Percentiles rank a stretch among this genome's conserved stretches.
Evolutionary conservation across 1,140 invertebrate species (phyloP).

Genomic region (Elymnias hypermnestra): DNA sequence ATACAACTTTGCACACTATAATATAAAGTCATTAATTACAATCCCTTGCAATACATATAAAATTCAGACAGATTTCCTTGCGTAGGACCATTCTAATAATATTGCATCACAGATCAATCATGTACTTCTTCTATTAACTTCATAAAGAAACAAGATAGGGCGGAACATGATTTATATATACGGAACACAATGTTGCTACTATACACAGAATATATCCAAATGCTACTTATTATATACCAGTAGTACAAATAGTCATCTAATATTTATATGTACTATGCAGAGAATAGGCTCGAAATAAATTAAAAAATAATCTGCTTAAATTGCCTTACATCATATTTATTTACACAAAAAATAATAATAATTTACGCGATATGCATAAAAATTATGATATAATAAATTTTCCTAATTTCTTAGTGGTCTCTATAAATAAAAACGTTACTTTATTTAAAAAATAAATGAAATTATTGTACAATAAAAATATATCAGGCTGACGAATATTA

Average conservation of each 20-base stretch:
- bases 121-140: slow-evolving; percentile 66
- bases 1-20: slow-evolving; percentile 32
- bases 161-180: slow-evolving; percentile 38
- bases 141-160: slow-evolving; percentile 51
- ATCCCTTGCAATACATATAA: slow-evolving; percentile 36
- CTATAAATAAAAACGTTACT: slow-evolving; percentile 65
- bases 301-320: slow-evolving; percentile 56
- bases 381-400: slow-evolving; percentile 55
- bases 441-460: slow-evolving; percentile 48
- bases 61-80: slow-evolving; percentile 38
- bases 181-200: slow-evolving; percentile 39
- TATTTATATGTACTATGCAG: slow-evolving; percentile 26
- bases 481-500: slow-evolving; percentile 48
- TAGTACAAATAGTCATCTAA: slow-evolving; percentile 9
- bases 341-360: slow-evolving; percentile 51
- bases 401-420: slow-evolving; percentile 51
- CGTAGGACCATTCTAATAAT: slow-evolving; percentile 52
- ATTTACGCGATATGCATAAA: slow-evolving; percentile 52
- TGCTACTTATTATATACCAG: slow-evolving; percentile 18
- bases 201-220: slow-evolving; percentile 39
- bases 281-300: slow-evolving; percentile 36
- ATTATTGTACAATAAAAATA: slow-evolving; percentile 59
- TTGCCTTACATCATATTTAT: slow-evolving; percentile 42
- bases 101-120: slow-evolving; percentile 70
- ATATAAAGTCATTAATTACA: slow-evolving; percentile 50